Base-by-base conservation (phyloP, 2,113 vertebrate genomes). In the Stigmatopora argus region DNA sequence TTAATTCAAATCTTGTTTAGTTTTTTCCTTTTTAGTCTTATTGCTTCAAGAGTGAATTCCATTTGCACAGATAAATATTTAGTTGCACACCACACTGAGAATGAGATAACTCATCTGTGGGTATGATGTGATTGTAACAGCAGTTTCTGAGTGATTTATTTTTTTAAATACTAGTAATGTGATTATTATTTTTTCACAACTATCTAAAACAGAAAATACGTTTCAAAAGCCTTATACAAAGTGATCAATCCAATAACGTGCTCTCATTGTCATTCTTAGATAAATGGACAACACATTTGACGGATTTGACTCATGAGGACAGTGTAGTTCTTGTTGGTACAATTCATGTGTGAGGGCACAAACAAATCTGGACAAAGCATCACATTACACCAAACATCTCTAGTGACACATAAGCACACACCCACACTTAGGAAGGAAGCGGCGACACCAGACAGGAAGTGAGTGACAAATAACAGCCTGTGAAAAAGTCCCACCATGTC, bases 361-460 rank as follows among this genome's bases (percentile, higher is more conserved):
- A 66, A 66, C 60, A 76, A 46, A 73, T 78, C 74, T 34, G 15
- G 64, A 56, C 35, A 31, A 38, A 18, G n/a, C 35, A 60, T 60
- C 35, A 41, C 17, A 60, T 56, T 14, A 18, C 12, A 31, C 34
- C 18, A 64, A 71, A 26, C 65, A 60, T 67, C 51, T 56, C 46
- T 21, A 52, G 70, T 73, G 74, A 80, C 66, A 78, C 65, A 58
- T 10, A 14, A 59, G 49, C 51, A 69, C 55, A 77, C 70, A 15
- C 67, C 63, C 18, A 23, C 71, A 35, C 59, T 78, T 69, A 73
- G 72, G 77, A 71, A 83, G 87, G 77, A 87, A 80, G 64, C 19
- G 64, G 44, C 80, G 84, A 84, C 69, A 75, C 64, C 7, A 65
- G 53, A 74, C 18, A 72, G 81, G 84, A 82, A 78, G 62, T 67